Percentiles rank a stretch among this genome's conserved stretches.
Conservation (phyloP, 2,888 invertebrate species). For the Drosophila sordidapex region DNA sequence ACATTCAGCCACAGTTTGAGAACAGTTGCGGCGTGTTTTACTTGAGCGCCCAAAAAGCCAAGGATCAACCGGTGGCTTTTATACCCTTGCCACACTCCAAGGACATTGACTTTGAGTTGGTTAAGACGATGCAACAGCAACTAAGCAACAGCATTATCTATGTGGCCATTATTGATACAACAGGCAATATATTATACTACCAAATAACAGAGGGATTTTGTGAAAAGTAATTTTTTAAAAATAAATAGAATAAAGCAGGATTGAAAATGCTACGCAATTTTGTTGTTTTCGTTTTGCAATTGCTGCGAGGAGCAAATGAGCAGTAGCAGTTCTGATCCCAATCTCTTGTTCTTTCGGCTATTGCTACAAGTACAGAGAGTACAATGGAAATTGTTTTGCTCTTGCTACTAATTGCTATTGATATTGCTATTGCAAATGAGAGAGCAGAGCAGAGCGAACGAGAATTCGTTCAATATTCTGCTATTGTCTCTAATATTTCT, state of each 20-base stretch:
- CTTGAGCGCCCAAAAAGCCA: conserved; percentile 51
- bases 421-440: neutral
- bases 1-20: conserved; percentile 65
- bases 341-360: neutral
- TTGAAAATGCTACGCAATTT: neutral
- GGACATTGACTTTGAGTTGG: conserved; percentile 59
- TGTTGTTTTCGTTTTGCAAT: neutral
- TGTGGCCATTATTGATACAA: conserved; percentile 85
- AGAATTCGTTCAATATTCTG: neutral
- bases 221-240: conserved; percentile 2
- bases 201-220: conserved; percentile 82
- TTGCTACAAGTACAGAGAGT: neutral
- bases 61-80: conserved; percentile 34
- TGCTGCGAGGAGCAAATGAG: neutral
- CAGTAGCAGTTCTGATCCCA: neutral
- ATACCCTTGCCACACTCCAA: conserved; percentile 67
- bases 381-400: neutral
- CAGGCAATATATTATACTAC: conserved; percentile 86
- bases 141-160: conserved; percentile 62
- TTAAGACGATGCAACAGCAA: conserved; percentile 61
- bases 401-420: neutral
- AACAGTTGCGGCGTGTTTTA: conserved; percentile 57
- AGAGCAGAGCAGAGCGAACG: neutral
- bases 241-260: accelerated
- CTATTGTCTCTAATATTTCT: accelerated